Base-by-base conservation (phyloP, 2,797 vertebrate species). In the Mergus octosetaceus region DNA sequence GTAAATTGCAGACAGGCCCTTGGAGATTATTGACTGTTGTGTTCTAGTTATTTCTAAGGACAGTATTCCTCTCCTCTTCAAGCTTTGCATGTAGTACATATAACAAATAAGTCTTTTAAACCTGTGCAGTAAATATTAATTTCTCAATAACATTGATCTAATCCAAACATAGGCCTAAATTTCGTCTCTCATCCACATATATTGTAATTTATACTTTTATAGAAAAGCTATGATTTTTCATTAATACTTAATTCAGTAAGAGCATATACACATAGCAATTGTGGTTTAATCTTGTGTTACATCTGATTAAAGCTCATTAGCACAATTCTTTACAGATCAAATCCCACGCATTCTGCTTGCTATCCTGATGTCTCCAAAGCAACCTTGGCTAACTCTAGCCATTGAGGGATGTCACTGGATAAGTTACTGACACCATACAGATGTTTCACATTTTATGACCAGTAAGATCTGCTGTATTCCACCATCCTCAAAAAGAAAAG, bases 1-100 rank as follows among this genome's bases (percentile, higher is more conserved):
- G 22, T 79, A 95, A 95, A 94, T 95, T 97, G 69, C 43, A 93
- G 43, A 54, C 5, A 38, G 36, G 4, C 7, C 71, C 30, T 82
- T 75, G 76, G 85, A 95, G 58, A 78, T 78, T 90, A 53, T 21
- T 89, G 87, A 30, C 1, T 65, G 71, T 87, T 75, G 56, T 81
- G 32, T 8, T 95, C 73, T 94, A 95, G 95, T 96, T 88, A 91
- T 86, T 96, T 93, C 81, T 92, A 64, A 95, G 85, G 60, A 73
- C 16, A 90, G 13, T 38, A 43, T 70, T 47, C 25, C 47, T 77
- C 77, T 72, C 53, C 27, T 87, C 32, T 94, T 76, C 32, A 70
- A 65, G 73, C 8, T 68, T 36, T 79, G 43, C 28, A 34, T 66
- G 51, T 39, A 10, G 5, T 88, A 22, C 4, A 15, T 36, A 60